These are phyloP conservation scores for Hydroisotoma schaefferi DNA, from an alignment of 2,888 invertebrate species.

Conservation along the genomic window DNA sequence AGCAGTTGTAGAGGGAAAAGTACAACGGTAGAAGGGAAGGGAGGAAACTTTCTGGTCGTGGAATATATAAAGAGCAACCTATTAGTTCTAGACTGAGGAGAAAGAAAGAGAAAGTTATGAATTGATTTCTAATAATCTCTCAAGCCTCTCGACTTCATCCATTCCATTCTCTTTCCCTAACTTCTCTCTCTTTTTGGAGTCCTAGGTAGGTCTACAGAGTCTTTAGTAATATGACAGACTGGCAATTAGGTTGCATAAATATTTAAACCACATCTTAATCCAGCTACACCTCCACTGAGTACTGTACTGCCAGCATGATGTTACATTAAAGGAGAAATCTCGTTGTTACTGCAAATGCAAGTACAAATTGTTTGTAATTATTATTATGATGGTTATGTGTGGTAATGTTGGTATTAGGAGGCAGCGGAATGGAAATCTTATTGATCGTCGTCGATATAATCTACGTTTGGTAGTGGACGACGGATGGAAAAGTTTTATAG, in stretches of 20 bases:
- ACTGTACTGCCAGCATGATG: neutral
- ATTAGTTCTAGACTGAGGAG: conserved; percentile 10
- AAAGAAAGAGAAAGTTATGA: conserved; percentile 16
- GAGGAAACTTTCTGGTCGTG: too few relatives aligned
- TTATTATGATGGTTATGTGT: neutral
- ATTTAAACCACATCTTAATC: conserved; percentile 9
- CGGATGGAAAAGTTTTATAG: conserved; percentile 10
- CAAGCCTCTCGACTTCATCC: neutral
- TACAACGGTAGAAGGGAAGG: too few relatives aligned
- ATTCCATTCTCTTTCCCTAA: neutral
- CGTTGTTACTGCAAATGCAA: too few relatives aligned
- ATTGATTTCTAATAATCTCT: conserved; percentile 18
- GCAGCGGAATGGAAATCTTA: conserved; percentile 19
- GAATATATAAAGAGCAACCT: too few relatives aligned
- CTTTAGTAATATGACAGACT: too few relatives aligned
- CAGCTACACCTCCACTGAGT: neutral
- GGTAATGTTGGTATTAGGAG: conserved; percentile 6
- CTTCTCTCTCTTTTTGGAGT: neutral
- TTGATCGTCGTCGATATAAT: conserved; percentile 16
- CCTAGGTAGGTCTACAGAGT: too few relatives aligned
- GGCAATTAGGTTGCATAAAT: conserved; percentile 17
- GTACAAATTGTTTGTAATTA: too few relatives aligned
- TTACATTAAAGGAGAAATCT: conserved; percentile 2
- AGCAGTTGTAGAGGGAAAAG: too few relatives aligned
- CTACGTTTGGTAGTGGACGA: conserved; percentile 15